Evolutionary conservation across 2,888 invertebrate genomes (phyloP).

Genomic region (Lamellibrachia columna): DNA sequence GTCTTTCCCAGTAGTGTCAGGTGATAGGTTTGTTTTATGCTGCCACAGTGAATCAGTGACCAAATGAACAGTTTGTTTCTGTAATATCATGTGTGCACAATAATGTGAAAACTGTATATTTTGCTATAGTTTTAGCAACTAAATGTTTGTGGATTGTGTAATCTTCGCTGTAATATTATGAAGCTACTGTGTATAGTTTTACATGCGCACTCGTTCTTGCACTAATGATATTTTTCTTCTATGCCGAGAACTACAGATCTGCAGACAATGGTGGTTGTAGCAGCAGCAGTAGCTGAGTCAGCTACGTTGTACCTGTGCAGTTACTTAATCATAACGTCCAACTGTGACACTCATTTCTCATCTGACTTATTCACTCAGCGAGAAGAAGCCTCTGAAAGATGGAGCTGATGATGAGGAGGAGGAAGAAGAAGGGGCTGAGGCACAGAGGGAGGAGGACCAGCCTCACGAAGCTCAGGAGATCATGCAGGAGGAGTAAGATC

Average conservation of each 20-base stretch:
- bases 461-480: background rate
- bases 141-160: background rate
- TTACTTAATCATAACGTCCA: background rate
- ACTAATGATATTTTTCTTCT: background rate
- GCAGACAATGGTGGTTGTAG: background rate
- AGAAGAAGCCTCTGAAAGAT: constrained; percentile 11
- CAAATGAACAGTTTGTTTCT: background rate
- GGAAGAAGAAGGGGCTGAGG: background rate
- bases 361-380: background rate
- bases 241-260: background rate
- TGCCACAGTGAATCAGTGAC: background rate
- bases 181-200: background rate
- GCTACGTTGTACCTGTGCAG: background rate
- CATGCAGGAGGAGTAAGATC: background rate
- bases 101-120: background rate
- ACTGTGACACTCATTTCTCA: background rate
- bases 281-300: background rate
- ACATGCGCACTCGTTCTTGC: background rate
- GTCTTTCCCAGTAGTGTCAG: background rate
- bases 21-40: background rate
- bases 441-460: background rate
- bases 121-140: background rate
- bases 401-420: background rate
- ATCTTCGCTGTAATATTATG: background rate
- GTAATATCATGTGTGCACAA: background rate